Evolutionary conservation across 2,797 vertebrate species (phyloP), one percentile per base, ranked within the genome.

Genomic region (Peromyscus eremicus): DNA sequence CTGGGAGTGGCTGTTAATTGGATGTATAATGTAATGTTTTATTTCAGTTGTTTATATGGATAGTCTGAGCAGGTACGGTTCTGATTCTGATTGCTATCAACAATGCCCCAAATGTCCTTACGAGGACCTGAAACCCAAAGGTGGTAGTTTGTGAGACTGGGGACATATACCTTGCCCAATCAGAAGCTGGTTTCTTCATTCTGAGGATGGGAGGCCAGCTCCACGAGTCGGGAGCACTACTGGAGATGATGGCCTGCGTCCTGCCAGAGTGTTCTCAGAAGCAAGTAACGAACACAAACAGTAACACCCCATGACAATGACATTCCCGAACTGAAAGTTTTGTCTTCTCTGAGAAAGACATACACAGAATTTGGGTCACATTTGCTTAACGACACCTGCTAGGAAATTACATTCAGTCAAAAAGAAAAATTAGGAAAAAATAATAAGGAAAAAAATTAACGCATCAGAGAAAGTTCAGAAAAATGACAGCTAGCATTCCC

Each of bases 1-100:
- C 99, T 98, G 98, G 98, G 98, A 98, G 98, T 99, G 98, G 98
- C 98, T 98, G 98, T 99, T 98, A 98, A 98, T 99, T 98, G 98
- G 97, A 98, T 98, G 98, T 99, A 98, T 98, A 98, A 98, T 98
- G 98, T 98, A 98, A 98, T 98, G 98, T 98, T 98, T 98, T 98
- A 98, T 98, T 99, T 99, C 97, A 93, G 0, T 98, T 98, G 97
- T 98, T 98, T 98, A 98, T 98, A 99, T 98, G 98, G 89, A 98
- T 97, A 98, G 98, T 98, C 98, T 97, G 97, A 98, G 97, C 98
- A 99, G 98, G 98, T 98, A 98, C 97, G 80, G 98, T 98, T 99
- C 98, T 98, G 98, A 98, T 99, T 98, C 98, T 98, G 98, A 98
- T 98, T 98, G 98, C 97, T 98, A 98, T 98, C 98, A 97, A 97